Conservation (phyloP, 2,113 vertebrate genomes). For the Eptesicus fuscus region DNA sequence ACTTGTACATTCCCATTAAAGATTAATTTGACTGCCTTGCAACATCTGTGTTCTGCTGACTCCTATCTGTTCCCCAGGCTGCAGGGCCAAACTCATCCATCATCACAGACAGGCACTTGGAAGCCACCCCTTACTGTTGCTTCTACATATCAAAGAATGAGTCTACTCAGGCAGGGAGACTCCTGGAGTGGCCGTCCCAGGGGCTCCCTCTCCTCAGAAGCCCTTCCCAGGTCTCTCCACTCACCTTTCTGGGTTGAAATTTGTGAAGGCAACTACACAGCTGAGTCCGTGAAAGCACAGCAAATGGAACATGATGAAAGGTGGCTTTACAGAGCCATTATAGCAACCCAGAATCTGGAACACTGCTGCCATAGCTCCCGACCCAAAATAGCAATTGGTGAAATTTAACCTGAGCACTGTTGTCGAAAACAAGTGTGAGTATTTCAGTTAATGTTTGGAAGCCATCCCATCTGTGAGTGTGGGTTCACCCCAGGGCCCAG, state of each 20-base stretch:
- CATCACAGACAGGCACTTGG: constrained; percentile 80
- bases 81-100: constrained; percentile 78
- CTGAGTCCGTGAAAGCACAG: constrained; percentile 72
- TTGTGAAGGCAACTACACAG: constrained; percentile 40
- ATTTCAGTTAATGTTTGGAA: constrained; percentile 84
- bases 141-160: constrained; percentile 61
- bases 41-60: constrained; percentile 81
- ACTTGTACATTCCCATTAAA: constrained; percentile 75
- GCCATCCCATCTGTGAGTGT: constrained; percentile 55
- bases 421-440: constrained; percentile 83
- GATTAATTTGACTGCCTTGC: constrained; percentile 77
- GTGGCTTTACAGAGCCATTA: constrained; percentile 75
- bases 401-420: constrained; percentile 81
- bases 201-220: constrained; percentile 11
- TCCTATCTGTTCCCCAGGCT: constrained; percentile 72
- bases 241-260: constrained; percentile 38
- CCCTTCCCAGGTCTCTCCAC: neutral
- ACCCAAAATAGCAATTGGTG: constrained; percentile 82
- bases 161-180: constrained; percentile 51
- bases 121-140: constrained; percentile 68
- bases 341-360: constrained; percentile 63
- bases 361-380: constrained; percentile 78
- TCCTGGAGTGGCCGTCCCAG: neutral
- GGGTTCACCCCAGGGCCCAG: constrained; percentile 61
- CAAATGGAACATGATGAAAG: constrained; percentile 78